phyloP scores from a whole-genome alignment of 2,797 vertebrate species.

The Rhynchonycteris naso region DNA sequence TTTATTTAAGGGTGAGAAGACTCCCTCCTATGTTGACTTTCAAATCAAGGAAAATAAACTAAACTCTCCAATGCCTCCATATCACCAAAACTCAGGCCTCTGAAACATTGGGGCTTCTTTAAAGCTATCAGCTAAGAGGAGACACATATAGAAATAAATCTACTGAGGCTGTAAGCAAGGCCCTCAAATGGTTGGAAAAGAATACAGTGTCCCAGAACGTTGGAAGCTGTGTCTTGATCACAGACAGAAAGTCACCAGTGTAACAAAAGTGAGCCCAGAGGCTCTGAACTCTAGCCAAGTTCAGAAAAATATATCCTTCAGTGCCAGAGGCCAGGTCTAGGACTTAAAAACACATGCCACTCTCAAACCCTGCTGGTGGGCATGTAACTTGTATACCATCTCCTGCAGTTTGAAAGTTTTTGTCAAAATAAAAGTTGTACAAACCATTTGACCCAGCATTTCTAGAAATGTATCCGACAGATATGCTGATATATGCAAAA shows the following conservation, averaged over 20 bases:
- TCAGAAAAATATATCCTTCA: background rate
- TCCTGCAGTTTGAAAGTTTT: background rate
- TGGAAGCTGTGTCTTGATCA: background rate
- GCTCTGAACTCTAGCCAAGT: background rate
- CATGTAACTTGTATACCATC: background rate
- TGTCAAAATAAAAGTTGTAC: constrained; percentile 34
- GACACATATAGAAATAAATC: background rate
- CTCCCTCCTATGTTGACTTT: background rate
- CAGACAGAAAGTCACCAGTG: background rate
- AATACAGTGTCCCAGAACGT: background rate
- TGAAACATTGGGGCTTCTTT: background rate
- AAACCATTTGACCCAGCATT: background rate
- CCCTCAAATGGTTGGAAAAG: background rate
- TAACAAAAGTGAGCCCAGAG: background rate
- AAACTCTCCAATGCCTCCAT: background rate
- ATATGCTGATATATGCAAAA: background rate
- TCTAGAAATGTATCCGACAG: background rate
- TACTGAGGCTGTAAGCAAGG: background rate
- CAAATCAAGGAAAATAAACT: constrained; percentile 2
- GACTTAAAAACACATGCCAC: background rate
- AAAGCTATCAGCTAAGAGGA: background rate
- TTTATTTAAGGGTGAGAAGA: background rate
- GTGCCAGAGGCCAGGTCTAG: background rate
- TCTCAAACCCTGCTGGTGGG: background rate
- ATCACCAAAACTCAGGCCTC: background rate